Evolutionary conservation across 2,113 vertebrate genomes (phyloP).

Genomic region (Callipepla squamata): DNA sequence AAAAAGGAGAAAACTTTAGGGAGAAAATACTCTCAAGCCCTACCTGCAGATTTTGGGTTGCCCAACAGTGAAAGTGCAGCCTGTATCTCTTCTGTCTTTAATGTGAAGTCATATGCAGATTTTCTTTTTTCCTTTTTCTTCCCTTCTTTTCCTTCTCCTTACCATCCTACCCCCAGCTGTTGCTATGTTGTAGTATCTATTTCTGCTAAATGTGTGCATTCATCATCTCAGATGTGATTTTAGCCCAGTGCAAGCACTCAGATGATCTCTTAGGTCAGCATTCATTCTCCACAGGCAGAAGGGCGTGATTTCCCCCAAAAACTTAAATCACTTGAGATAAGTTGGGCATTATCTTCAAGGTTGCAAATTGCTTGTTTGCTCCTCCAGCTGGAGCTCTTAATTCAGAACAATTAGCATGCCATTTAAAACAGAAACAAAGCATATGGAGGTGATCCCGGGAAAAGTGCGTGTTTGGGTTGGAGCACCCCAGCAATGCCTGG

Average conservation of each 20-base stretch:
- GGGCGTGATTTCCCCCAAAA: not conserved
- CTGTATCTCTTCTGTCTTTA: not conserved
- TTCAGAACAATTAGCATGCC: slow-evolving; percentile 76
- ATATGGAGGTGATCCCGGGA: slow-evolving; percentile 61
- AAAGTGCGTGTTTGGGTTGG: not conserved
- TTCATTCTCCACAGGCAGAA: not conserved
- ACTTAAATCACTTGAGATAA: slow-evolving; percentile 72
- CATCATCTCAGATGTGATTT: not conserved
- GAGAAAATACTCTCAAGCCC: not conserved
- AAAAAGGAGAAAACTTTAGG: not conserved
- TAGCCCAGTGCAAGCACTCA: not conserved
- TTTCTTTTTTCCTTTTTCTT: not conserved
- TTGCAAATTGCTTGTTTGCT: slow-evolving; percentile 77
- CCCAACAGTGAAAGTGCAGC: not conserved
- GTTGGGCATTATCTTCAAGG: slow-evolving; percentile 74
- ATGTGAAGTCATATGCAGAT: not conserved
- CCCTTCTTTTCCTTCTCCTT: not conserved
- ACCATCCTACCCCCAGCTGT: not conserved
- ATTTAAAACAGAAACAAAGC: slow-evolving; percentile 62
- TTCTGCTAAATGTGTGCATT: not conserved
- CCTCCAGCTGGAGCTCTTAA: slow-evolving; percentile 80
- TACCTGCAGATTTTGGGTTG: not conserved
- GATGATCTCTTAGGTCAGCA: not conserved
- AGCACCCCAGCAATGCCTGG: not conserved
- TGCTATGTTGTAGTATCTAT: fast-evolving